A percentile compares a stretch with the other conserved stretches of the same genome.
phyloP scores from a whole-genome alignment of 1,140 invertebrate genomes.

The Mycetomoellerius zeteki region DNA sequence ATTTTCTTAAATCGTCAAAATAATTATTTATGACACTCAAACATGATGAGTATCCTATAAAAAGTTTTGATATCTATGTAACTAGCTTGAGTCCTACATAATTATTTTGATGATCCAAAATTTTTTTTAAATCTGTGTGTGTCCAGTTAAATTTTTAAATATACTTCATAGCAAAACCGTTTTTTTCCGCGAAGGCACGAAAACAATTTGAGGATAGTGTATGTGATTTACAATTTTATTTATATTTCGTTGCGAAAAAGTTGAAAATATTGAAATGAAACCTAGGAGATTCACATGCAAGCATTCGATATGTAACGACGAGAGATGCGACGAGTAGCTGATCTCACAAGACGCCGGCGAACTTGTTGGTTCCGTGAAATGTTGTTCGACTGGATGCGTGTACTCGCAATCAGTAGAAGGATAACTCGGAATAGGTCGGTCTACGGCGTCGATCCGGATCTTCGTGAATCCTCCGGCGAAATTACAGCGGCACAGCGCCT shows the following conservation, averaged over 20 bases:
- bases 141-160: too few relatives aligned
- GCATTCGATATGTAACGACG: neutral
- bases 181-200: neutral
- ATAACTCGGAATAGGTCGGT: constrained; percentile 2
- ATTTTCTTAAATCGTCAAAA: too few relatives aligned
- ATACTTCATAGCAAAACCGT: too few relatives aligned
- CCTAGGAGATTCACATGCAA: neutral
- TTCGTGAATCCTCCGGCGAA: constrained; percentile 81
- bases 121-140: too few relatives aligned
- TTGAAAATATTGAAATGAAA: neutral
- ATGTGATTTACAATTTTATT: neutral
- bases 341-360: neutral
- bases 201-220: neutral
- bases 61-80: too few relatives aligned
- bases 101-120: too few relatives aligned
- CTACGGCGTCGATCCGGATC: constrained; percentile 81
- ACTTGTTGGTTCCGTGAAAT: constrained; percentile 16
- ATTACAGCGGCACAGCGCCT: constrained; percentile 74
- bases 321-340: neutral
- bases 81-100: too few relatives aligned
- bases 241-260: neutral
- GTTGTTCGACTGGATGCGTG: constrained; percentile 1
- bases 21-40: too few relatives aligned
- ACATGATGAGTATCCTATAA: too few relatives aligned
- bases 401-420: neutral